Evolutionary conservation across 2,888 invertebrate genomes (phyloP), one percentile per base, ranked within the genome.

Genomic region (Laspeyria flexula): DNA sequence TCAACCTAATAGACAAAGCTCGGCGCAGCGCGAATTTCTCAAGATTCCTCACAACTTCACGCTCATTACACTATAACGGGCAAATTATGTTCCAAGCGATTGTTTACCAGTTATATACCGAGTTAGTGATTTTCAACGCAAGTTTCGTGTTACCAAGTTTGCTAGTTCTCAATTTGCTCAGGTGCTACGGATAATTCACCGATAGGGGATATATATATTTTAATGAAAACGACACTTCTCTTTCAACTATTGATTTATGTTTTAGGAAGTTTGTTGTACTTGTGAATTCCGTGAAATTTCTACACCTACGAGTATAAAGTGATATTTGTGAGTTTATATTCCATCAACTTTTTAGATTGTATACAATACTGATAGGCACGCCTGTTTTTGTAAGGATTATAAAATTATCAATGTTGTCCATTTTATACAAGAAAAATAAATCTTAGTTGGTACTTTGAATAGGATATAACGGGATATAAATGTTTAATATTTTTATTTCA

Each of bases 31-130:
- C 31, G 35, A 41, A 45, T 37, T 48, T 38, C 9, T 9, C 63
- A 46, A 57, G 55, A 71, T 64, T 56, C 62, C 60, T 29, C 23
- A 30, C 42, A 60, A 63, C 55, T 60, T 43, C 52, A 7, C 43
- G 38, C 44, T 56, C 54, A 56, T 68, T 69, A 63, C 55, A 40
- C 63, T 55, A 70, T 71, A 66, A 67, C 63, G 52, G 60, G 59
- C 60, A 65, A 73, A 76, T 78, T 76, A 69, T 65, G 61, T 77
- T 76, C 60, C 60, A 62, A 76, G 71, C 71, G 68, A 77, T 81
- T 84, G 82, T 84, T 82, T 80, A 74, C 70, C 60, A 74, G 77
- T 80, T 79, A 63, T 73, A 74, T 71, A 69, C 66, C 45, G 55
- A 78, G 71, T 74, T 77, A 69, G 72, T 71, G 77, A 77, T 77